Evolutionary conservation across 1,140 invertebrate species (phyloP).

Genomic region (Heliconius congener): DNA sequence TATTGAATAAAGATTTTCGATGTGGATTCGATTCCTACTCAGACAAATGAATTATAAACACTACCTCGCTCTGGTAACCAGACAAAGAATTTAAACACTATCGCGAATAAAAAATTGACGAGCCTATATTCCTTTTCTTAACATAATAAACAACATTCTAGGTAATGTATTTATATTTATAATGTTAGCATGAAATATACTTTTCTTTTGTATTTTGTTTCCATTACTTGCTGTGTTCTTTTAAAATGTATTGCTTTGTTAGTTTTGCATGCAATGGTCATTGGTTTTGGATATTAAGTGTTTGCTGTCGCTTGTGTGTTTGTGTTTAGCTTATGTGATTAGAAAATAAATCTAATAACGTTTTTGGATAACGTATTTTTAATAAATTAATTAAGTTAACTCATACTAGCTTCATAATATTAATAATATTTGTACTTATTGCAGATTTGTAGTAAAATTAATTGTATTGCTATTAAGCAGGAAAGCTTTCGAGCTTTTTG

Average conservation of each 20-base stretch:
- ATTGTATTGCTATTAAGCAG: background rate
- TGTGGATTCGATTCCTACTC: too few relatives aligned
- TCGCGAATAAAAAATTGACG: background rate
- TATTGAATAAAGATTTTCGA: too few relatives aligned
- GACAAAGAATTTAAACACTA: too few relatives aligned
- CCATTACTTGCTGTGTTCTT: background rate
- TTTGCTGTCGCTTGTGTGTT: constrained; percentile 13
- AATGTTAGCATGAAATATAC: background rate
- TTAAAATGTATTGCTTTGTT: background rate
- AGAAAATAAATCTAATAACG: background rate
- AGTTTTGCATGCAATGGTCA: background rate
- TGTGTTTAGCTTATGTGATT: background rate
- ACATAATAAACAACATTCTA: background rate
- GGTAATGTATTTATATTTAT: background rate
- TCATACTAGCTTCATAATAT: background rate
- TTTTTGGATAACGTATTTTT: background rate
- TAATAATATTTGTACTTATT: background rate
- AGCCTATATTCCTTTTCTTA: background rate
- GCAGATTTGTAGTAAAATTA: background rate
- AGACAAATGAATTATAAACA: too few relatives aligned
- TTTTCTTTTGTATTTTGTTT: background rate
- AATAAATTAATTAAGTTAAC: background rate
- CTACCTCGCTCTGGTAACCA: too few relatives aligned
- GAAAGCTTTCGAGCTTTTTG: constrained; percentile 3
- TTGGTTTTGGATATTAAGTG: background rate